Percentiles rank a stretch among this genome's conserved stretches.
phyloP scores from a whole-genome alignment of 35 echinoderm and acorn worm genomes.

The Apostichopus californicus region DNA sequence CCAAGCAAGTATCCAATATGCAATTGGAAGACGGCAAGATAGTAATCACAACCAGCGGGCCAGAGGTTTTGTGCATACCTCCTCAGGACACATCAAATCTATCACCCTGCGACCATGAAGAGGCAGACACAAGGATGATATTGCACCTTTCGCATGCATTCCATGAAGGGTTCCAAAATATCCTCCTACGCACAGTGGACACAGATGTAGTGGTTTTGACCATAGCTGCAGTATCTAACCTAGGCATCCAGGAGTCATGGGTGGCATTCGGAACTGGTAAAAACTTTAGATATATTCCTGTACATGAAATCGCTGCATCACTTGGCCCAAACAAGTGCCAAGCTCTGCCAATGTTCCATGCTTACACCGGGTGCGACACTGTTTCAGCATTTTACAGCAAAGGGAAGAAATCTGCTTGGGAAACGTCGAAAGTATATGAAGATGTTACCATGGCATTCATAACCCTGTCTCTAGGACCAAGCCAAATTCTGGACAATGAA shows the following conservation, averaged over 20 bases:
- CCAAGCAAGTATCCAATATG: too few species aligned
- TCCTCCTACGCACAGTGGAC: too few species aligned
- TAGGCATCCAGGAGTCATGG: not conserved
- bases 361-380: too few species aligned
- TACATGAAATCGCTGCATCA: too few species aligned
- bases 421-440: not conserved
- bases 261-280: not conserved
- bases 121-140: constrained; percentile 56
- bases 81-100: not conserved
- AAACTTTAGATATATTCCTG: not conserved
- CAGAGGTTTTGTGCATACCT: not conserved
- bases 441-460: not conserved
- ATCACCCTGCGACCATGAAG: constrained; percentile 62
- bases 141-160: too few species aligned
- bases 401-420: not conserved
- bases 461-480: not conserved
- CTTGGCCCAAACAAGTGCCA: too few species aligned
- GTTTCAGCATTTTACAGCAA: too few species aligned
- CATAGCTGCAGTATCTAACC: not conserved
- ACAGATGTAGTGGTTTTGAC: not conserved
- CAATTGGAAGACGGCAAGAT: too few species aligned
- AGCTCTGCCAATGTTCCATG: too few species aligned
- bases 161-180: too few species aligned
- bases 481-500: not conserved
- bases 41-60: not conserved